Evolutionary conservation across 2,888 invertebrate genomes (phyloP), one percentile per base, ranked within the genome.

Genomic region (Patella depressa): DNA sequence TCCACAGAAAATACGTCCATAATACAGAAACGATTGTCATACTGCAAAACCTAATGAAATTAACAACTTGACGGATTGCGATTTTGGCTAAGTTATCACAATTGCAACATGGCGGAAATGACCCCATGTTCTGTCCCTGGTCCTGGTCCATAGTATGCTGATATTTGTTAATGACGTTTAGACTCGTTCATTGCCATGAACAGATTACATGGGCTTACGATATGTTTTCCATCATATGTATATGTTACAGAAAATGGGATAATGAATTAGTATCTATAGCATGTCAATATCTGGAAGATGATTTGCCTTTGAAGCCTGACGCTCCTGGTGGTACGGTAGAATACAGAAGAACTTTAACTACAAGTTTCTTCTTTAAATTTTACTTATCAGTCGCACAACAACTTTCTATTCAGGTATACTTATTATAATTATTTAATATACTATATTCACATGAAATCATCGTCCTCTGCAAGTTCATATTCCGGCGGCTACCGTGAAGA

Each of bases 321-420:
- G 95, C 95, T 17, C 97, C 97, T 0, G 96, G 97, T 71, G 96
- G 97, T 76, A 95, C 96, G 95, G 94, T 95, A 55, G 93, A 94
- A 57, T 97, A 96, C 90, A 93, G 97, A 24, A 94, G 94, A 77
- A 94, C 96, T 0, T 93, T 97, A 9, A 95, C 95, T 9, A 92
- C 96, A 17, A 88, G 88, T 76, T 90, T 91, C 83, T 90, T 93
- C 88, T 93, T 92, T 89, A 94, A 93, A 85, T 93, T 93, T 86
- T 94, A 92, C 86, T 85, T 93, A 69, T 88, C 89, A n/a, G 91
- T 93, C 14, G 78, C 72, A 17, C 53, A 72, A 24, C 70, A 81
- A 34, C 76, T 84, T 24, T 65, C 65, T 65, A 65, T 65, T 19
- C 24, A 11, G 24, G 65, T 65, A 65, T 45, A 45, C 7, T 45